A percentile compares a stretch with the other conserved stretches of the same genome.
Conservation (phyloP, 1,140 invertebrate species). For the Lysiphlebus fabarum region DNA sequence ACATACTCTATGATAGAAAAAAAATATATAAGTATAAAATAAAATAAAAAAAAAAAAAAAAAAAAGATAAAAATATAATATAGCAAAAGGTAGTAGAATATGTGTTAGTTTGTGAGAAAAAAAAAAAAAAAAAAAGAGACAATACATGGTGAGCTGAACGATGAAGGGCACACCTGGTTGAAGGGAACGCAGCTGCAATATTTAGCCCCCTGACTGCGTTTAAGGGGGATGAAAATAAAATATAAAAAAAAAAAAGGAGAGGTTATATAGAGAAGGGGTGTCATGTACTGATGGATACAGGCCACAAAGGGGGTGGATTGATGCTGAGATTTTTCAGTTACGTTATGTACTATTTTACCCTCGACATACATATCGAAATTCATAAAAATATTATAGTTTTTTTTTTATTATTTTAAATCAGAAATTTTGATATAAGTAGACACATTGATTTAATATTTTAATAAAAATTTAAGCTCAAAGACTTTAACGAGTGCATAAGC, state of each 20-base stretch:
- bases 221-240: slow-evolving; percentile 51
- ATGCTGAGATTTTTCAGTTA: slow-evolving; percentile 51
- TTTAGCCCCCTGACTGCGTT: slow-evolving; percentile 29
- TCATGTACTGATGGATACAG: slow-evolving; percentile 11
- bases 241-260: slow-evolving; percentile 39
- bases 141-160: slow-evolving; percentile 25
- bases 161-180: slow-evolving; percentile 49
- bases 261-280: slow-evolving; percentile 23
- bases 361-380: slow-evolving; percentile 6
- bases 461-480: not conserved
- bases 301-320: slow-evolving; percentile 35
- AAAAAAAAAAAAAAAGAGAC: slow-evolving; percentile 14
- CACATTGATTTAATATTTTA: no score
- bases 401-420: slow-evolving; percentile 2
- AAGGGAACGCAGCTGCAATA: slow-evolving; percentile 45
- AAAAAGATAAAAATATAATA: slow-evolving; percentile 10
- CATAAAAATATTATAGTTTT: not conserved
- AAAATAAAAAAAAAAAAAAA: slow-evolving; percentile 25
- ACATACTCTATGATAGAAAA: no score
- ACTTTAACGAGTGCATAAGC: slow-evolving; percentile 43
- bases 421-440: slow-evolving; percentile 17
- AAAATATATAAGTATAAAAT: no score
- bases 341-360: slow-evolving; percentile 22
- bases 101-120: slow-evolving; percentile 5
- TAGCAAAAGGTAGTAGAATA: slow-evolving; percentile 3